Evolutionary conservation across 2,113 vertebrate species (phyloP).

Genomic region (Gallinago media): DNA sequence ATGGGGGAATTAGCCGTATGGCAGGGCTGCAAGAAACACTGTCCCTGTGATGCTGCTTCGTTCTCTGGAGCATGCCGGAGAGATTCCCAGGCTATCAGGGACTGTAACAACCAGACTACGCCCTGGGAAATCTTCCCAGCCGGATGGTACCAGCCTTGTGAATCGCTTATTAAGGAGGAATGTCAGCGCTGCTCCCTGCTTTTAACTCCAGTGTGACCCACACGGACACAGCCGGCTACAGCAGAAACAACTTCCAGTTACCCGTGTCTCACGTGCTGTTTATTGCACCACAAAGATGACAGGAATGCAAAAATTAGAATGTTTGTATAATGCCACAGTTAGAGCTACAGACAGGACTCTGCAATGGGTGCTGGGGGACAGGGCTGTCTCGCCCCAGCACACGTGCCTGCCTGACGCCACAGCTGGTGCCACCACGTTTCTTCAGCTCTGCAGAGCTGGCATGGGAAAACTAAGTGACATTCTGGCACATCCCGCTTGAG

Average conservation of each 20-base stretch:
- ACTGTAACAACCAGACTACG: background rate
- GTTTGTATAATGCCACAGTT: fast-evolving
- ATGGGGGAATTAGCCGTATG: background rate
- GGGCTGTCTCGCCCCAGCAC: fast-evolving
- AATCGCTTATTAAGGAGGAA: background rate
- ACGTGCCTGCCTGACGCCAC: background rate
- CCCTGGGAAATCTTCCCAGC: background rate
- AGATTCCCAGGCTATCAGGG: background rate
- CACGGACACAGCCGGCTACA: fast-evolving
- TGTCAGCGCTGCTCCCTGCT: background rate
- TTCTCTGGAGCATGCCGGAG: background rate
- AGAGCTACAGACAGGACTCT: background rate
- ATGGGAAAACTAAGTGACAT: background rate
- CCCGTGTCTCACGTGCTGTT: background rate
- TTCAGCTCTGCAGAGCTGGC: background rate
- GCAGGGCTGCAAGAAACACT: background rate
- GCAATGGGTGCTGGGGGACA: background rate
- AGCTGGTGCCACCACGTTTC: background rate
- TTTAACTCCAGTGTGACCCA: background rate
- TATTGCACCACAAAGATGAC: background rate
- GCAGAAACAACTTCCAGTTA: background rate
- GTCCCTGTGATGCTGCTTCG: background rate
- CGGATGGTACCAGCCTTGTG: background rate
- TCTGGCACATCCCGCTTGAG: background rate
- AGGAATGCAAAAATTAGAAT: conserved; percentile 1